These are phyloP conservation scores for Gobio occitaniae DNA, from an alignment of 2,797 vertebrate species.

Conservation along the genomic window DNA sequence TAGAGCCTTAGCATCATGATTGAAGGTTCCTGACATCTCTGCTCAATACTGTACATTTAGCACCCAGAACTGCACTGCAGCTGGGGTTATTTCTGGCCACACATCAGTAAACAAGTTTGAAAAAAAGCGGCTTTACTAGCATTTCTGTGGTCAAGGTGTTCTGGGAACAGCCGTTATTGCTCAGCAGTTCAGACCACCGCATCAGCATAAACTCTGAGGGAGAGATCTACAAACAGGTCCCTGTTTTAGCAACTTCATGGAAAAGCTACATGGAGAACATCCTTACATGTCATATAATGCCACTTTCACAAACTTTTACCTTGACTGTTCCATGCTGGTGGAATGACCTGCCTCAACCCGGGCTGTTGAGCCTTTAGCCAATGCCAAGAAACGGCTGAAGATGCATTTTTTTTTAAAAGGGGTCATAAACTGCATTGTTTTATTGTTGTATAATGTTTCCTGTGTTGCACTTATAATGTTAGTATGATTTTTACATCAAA, in stretches of 20 bases:
- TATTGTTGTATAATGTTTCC: too few relatives aligned
- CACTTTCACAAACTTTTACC: background rate
- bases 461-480: too few relatives aligned
- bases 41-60: slow-evolving; percentile 51
- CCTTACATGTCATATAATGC: slow-evolving; percentile 31
- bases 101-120: slow-evolving; percentile 76
- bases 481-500: too few relatives aligned
- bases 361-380: too few relatives aligned
- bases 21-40: slow-evolving; percentile 53
- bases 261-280: slow-evolving; percentile 1
- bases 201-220: slow-evolving; percentile 55
- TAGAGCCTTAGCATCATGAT: slow-evolving; percentile 52
- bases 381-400: background rate
- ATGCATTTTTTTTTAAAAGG: background rate
- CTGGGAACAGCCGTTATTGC: slow-evolving; percentile 63
- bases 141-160: slow-evolving; percentile 59
- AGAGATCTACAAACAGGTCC: slow-evolving; percentile 34
- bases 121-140: slow-evolving; percentile 69
- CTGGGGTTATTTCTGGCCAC: slow-evolving; percentile 68
- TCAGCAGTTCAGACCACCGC: slow-evolving; percentile 51
- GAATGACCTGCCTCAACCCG: background rate
- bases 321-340: background rate
- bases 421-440: too few relatives aligned
- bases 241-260: slow-evolving; percentile 24
- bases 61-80: slow-evolving; percentile 55